Percentiles rank a stretch among this genome's conserved stretches.
phyloP scores from a whole-genome alignment of 2,797 vertebrate species.

The Periparus ater region DNA sequence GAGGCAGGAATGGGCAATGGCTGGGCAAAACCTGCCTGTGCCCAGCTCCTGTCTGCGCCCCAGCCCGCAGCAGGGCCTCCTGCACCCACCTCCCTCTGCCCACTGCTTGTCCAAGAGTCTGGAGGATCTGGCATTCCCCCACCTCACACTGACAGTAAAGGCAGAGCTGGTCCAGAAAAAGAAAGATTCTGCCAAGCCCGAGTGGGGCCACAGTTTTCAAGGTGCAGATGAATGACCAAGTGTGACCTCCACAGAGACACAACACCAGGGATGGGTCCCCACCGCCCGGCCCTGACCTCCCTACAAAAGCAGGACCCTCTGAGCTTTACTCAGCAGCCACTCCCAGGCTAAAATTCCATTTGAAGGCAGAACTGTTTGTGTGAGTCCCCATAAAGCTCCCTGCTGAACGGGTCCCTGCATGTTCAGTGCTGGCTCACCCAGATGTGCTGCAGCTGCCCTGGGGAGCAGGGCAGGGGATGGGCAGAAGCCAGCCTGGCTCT shows the following conservation, averaged over 20 bases:
- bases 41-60: neutral
- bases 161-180: neutral
- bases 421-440: rapidly evolving
- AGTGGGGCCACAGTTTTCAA: neutral
- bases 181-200: neutral
- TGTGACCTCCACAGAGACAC: neutral
- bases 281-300: neutral
- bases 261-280: rapidly evolving
- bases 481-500: neutral
- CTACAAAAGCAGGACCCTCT: neutral
- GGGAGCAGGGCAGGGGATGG: neutral
- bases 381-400: neutral
- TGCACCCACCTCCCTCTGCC: neutral
- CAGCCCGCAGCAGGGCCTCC: neutral
- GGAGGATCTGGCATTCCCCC: neutral
- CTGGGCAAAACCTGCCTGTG: rapidly evolving
- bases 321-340: neutral
- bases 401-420: neutral
- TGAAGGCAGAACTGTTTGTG: neutral
- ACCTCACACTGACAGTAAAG: neutral
- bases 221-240: neutral
- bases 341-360: neutral
- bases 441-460: neutral
- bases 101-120: neutral
- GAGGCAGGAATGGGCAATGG: neutral